Evolutionary conservation across 2,888 invertebrate species (phyloP).

Genomic region (Elegia similella): DNA sequence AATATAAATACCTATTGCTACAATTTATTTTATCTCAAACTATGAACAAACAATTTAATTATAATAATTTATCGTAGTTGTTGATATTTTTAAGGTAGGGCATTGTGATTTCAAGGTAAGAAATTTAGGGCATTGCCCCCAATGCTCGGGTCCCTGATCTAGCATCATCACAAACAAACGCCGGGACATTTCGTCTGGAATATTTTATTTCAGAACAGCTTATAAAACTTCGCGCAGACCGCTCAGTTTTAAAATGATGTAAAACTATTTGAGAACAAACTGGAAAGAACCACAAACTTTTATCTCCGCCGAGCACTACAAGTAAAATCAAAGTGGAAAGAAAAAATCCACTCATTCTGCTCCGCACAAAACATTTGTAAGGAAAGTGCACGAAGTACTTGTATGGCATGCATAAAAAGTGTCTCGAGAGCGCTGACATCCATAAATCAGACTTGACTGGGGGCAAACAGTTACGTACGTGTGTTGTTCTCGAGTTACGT

Average conservation of each 20-base stretch:
- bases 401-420: conserved; percentile 15
- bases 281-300: conserved; percentile 10
- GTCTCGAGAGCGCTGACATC: conserved; percentile 10
- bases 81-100: too few species aligned
- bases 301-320: conserved; percentile 7
- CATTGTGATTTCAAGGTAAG: too few species aligned
- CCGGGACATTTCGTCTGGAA: conserved; percentile 9
- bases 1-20: too few species aligned
- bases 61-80: too few species aligned
- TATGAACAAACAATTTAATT: too few species aligned
- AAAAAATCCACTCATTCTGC: conserved; percentile 4
- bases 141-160: conserved; percentile 8
- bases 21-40: too few species aligned
- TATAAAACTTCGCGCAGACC: not conserved
- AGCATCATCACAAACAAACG: conserved; percentile 10
- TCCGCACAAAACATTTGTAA: conserved; percentile 13
- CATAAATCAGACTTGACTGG: conserved; percentile 13
- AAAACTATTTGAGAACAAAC: conserved; percentile 11
- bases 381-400: conserved; percentile 11
- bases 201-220: conserved; percentile 5
- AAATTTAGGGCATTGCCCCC: too few species aligned
- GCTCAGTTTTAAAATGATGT: conserved; percentile 14
- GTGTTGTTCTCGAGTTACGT: not conserved
- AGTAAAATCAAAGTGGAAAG: conserved; percentile 9
- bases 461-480: conserved; percentile 3